Evolutionary conservation across 2,888 invertebrate genomes (phyloP), one percentile per base, ranked within the genome.

Genomic region (Alviniconcha strummeri): DNA sequence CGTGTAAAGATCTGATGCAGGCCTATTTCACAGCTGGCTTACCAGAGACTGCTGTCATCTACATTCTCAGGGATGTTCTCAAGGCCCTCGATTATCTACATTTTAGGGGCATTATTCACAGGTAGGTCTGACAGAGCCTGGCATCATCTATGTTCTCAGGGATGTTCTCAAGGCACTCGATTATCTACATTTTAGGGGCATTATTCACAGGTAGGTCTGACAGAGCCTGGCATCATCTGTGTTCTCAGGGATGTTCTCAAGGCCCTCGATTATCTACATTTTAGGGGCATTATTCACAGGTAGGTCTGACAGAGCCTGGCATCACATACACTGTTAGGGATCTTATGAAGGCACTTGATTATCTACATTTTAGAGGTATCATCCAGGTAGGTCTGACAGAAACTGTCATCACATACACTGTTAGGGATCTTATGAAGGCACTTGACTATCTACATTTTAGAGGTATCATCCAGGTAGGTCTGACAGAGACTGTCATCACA

Each of bases 301-400:
- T 96, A 90, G 91, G 91, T 77, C 94, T 98, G 83, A 96, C 97
- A 0, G 98, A 98, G 94, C 94, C 96, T 79, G 96, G 97, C 9
- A 96, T 97, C 89, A 96, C 97, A n/a, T n/a, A n/a, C n/a, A n/a
- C 13, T 95, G 96, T 98, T 82, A 95, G 95, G 89, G 97, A 98
- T 94, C 95, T 97, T 6, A 94, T 98, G 72, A 95, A 95, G 80
- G 98, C 96, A 0, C 94, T 98, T 76, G 96, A 96, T 90, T 98
- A 98, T 94, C 95, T 98, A 85, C 98, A 98, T 93, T 95, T 95
- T 87, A 96, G 96, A 92, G 96, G 97, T 82, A 96, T 96, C 93
- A 96, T 98, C 89, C 98, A 96, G 97, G 97, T 96, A 90, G 91
- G 91, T 77, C 94, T 98, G 83, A 96, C 97, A 0, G 98, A 98